Evolutionary conservation across 2,113 vertebrate genomes (phyloP).

Genomic region (Coturnix japonica): DNA sequence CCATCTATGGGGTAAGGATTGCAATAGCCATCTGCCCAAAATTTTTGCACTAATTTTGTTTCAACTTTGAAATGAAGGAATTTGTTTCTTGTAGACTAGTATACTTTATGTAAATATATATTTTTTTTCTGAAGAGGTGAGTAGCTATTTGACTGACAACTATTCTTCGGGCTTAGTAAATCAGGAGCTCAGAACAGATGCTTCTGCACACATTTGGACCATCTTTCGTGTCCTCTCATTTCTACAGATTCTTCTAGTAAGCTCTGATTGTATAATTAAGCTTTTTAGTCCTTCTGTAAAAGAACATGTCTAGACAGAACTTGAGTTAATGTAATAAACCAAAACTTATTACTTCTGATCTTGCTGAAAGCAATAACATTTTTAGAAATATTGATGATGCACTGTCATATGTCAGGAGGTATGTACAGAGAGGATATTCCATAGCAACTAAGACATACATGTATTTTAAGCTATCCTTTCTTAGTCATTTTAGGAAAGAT

Average conservation of each 20-base stretch:
- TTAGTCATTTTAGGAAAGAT: neutral
- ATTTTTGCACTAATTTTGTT: neutral
- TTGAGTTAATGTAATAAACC: neutral
- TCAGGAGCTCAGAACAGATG: neutral
- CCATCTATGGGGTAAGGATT: rapidly evolving
- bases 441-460: neutral
- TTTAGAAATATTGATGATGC: neutral
- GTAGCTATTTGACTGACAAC: neutral
- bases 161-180: neutral
- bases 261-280: neutral
- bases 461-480: neutral
- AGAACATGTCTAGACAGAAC: neutral
- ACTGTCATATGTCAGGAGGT: neutral
- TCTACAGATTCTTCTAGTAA: neutral
- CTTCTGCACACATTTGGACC: neutral
- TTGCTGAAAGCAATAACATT: neutral
- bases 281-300: neutral
- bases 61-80: neutral
- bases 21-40: neutral
- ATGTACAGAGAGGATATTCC: neutral
- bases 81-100: neutral
- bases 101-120: neutral
- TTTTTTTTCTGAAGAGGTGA: neutral
- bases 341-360: neutral
- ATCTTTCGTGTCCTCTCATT: neutral